Percentiles rank a stretch among this genome's conserved stretches.
Evolutionary conservation across 1,140 invertebrate species (phyloP).

Genomic region (Diabrotica virgifera): DNA sequence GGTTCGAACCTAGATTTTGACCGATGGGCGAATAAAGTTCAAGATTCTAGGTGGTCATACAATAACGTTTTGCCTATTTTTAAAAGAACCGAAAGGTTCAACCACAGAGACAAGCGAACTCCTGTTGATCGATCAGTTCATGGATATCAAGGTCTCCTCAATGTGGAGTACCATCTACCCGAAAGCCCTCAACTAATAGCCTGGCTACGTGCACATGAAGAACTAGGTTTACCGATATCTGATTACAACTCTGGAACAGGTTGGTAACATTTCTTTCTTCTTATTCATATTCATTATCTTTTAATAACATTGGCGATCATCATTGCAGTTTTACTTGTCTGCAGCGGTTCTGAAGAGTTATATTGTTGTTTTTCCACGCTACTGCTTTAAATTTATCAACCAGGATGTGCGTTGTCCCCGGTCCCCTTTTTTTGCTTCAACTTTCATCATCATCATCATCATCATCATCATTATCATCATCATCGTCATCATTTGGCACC

Average conservation of each 20-base stretch:
- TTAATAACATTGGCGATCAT: no score
- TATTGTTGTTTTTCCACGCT: no score
- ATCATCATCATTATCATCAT: no score
- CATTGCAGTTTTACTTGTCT: no score
- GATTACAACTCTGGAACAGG: constrained; percentile 28
- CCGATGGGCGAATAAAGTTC: constrained; percentile 62
- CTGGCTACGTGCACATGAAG: constrained; percentile 35
- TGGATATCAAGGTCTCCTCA: constrained; percentile 18
- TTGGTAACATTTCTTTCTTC: no score
- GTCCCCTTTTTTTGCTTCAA: no score
- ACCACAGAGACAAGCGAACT: constrained; percentile 47
- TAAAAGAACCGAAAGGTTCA: constrained; percentile 46
- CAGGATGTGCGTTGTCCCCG: no score
- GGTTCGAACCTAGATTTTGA: constrained; percentile 63
- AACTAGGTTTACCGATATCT: constrained; percentile 1
- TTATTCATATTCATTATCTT: no score
- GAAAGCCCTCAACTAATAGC: constrained; percentile 2
- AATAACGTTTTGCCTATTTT: constrained; percentile 61
- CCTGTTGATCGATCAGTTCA: constrained; percentile 14
- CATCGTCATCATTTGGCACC: no score
- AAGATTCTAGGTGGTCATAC: constrained; percentile 65
- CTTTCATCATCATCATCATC: no score
- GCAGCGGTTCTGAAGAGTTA: no score
- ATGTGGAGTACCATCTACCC: constrained; percentile 17
- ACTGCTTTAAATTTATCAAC: no score